Percentiles rank a stretch among this genome's conserved stretches.
Evolutionary conservation across 2,113 vertebrate genomes (phyloP).

Genomic region (Dicaeum eximium): DNA sequence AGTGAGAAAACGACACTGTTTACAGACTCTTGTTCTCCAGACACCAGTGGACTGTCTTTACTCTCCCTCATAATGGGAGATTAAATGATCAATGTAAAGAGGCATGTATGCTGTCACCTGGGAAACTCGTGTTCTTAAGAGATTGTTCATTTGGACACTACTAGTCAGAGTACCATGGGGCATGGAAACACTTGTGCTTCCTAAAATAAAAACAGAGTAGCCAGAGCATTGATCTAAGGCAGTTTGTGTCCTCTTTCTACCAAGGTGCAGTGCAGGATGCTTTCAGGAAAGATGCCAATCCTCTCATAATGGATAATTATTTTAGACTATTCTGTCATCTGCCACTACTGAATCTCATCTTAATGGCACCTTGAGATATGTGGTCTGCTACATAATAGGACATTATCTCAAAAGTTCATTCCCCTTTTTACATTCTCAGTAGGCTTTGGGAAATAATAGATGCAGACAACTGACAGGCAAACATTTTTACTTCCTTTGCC

Average conservation of each 20-base stretch:
- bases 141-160: background rate
- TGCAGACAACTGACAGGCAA: background rate
- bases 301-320: background rate
- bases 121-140: background rate
- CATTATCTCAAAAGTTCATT: background rate
- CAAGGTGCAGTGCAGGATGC: background rate
- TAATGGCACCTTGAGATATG: background rate
- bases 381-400: background rate
- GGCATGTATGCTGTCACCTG: background rate
- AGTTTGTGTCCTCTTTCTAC: background rate
- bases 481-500: background rate
- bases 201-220: background rate
- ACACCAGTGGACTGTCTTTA: background rate
- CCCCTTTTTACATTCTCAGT: background rate
- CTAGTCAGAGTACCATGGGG: background rate
- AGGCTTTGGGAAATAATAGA: background rate
- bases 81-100: background rate
- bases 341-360: background rate
- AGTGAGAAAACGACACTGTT: background rate
- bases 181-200: background rate
- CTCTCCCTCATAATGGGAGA: background rate
- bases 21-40: background rate
- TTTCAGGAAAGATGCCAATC: constrained; percentile 14
- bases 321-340: background rate
- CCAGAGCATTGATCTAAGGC: background rate